phyloP scores from a whole-genome alignment of 2,797 vertebrate species.

The Selene dorsalis region DNA sequence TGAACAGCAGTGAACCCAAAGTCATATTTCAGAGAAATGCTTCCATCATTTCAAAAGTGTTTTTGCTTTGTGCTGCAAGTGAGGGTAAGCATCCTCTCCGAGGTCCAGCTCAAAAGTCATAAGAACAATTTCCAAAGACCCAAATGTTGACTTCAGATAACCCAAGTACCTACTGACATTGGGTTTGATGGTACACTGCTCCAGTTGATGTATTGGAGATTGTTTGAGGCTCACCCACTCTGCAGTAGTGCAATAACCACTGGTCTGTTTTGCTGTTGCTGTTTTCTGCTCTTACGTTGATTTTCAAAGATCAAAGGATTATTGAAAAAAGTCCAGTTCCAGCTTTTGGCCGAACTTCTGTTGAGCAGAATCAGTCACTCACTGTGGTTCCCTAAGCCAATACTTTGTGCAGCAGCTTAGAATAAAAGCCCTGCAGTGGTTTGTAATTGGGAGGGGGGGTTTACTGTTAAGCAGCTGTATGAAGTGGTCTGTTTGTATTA shows the following conservation, averaged over 20 bases:
- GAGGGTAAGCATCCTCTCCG: slow-evolving; percentile 8
- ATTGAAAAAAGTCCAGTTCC: neutral
- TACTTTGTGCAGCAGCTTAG: neutral
- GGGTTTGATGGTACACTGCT: neutral
- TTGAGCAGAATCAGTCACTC: neutral
- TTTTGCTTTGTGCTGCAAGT: slow-evolving; percentile 3
- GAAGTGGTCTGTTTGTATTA: slow-evolving; percentile 6
- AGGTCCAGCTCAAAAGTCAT: slow-evolving; percentile 3
- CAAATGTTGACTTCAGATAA: neutral
- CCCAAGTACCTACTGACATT: neutral
- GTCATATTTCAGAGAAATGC: neutral
- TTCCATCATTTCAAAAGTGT: slow-evolving; percentile 7
- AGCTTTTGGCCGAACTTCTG: neutral
- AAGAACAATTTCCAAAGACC: slow-evolving; percentile 21
- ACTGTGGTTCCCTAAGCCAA: neutral
- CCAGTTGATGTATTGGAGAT: neutral
- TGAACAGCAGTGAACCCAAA: neutral
- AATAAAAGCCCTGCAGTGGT: neutral
- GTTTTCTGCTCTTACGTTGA: neutral
- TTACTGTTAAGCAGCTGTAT: slow-evolving; percentile 1
- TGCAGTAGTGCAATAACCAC: neutral
- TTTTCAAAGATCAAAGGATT: neutral
- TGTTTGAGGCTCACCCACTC: slow-evolving; percentile 3
- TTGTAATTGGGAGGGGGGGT: neutral
- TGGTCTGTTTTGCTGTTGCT: neutral